A percentile compares a stretch with the other conserved stretches of the same genome.
These are phyloP conservation scores for Onthophagus taurus DNA, from an alignment of 1,140 invertebrate species.

Conservation along the genomic window DNA sequence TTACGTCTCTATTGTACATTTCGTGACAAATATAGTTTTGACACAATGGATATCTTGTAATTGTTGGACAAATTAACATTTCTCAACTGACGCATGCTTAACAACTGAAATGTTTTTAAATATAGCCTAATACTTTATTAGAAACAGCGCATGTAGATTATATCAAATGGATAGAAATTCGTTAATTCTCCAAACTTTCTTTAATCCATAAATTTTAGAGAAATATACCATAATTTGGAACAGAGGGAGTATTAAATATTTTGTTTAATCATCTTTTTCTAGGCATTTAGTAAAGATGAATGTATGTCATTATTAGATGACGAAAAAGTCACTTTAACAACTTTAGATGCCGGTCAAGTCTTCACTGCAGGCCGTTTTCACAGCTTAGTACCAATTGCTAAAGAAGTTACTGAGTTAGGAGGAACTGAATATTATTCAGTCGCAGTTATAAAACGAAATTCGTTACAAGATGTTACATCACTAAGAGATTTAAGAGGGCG, in stretches of 20 bases:
- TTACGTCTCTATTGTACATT: too few species aligned
- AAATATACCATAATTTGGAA: too few species aligned
- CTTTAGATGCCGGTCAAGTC: slow-evolving; percentile 85
- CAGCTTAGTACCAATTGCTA: slow-evolving; percentile 82
- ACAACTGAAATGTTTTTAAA: too few species aligned
- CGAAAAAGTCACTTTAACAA: slow-evolving; percentile 73
- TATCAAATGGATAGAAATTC: too few species aligned
- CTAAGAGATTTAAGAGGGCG: slow-evolving; percentile 63
- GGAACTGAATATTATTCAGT: slow-evolving; percentile 68
- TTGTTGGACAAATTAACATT: too few species aligned
- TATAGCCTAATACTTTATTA: too few species aligned
- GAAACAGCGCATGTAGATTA: too few species aligned
- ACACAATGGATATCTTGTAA: too few species aligned
- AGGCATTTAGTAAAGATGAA: slow-evolving; percentile 69
- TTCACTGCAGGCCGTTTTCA: slow-evolving; percentile 88
- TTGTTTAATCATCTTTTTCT: slow-evolving; percentile 1
- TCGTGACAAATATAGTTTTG: too few species aligned
- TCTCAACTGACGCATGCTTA: too few species aligned
- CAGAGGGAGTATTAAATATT: background rate
- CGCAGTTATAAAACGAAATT: slow-evolving; percentile 67
- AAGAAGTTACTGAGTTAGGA: slow-evolving; percentile 55
- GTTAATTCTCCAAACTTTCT: too few species aligned
- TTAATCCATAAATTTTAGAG: too few species aligned
- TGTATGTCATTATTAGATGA: slow-evolving; percentile 70
- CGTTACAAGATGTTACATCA: slow-evolving; percentile 49